Evolutionary conservation across 2,888 invertebrate species (phyloP), one percentile per base, ranked within the genome.

Genomic region (Melangyna quadrimaculata): DNA sequence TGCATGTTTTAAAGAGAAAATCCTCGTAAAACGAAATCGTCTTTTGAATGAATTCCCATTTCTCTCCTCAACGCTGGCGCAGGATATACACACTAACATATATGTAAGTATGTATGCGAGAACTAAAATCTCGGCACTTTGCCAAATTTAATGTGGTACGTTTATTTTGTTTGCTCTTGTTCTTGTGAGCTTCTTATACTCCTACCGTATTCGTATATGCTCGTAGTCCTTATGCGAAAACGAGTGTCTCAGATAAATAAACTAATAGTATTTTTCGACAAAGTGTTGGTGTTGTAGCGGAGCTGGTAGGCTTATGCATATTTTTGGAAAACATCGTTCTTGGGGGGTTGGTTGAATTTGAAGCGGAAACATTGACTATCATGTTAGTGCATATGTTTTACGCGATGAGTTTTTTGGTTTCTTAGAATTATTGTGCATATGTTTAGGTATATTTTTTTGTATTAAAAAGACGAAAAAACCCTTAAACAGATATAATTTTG

Each of bases 41-140:
- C 79, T 75, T 84, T 79, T 84, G 57, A 84, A 79, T 84, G 83
- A 74, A 79, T 69, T 70, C 67, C 65, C 51, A 48, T 63, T 7
- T 55, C 29, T 51, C 40, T 12, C 32, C 37, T 12, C 19, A 40
- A 24, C 61, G 45, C 59, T 70, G 24, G 24, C 65, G 51, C 35
- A 35, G 19, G 7, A n/a, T n/a, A n/a, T 5, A 32, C 2, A 29
- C 2, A 35, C 8, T 1, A 1, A 19, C 1, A 19, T 27, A 24
- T n/a, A 1, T 27, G 4, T 3, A 8, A 0, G 27, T 8, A 35
- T 35, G 10, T 14, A 37, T 59, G 40, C 17, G 65, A 55, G 55
- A 67, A 53, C 29, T 71, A 45, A 79, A 79, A 84, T 84, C 83
- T 84, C 79, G 79, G 83, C 79, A 79, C 70, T 84, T 75, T 84